phyloP scores from a whole-genome alignment of 2,113 vertebrate species.

The Corythoichthys haematopterus region DNA sequence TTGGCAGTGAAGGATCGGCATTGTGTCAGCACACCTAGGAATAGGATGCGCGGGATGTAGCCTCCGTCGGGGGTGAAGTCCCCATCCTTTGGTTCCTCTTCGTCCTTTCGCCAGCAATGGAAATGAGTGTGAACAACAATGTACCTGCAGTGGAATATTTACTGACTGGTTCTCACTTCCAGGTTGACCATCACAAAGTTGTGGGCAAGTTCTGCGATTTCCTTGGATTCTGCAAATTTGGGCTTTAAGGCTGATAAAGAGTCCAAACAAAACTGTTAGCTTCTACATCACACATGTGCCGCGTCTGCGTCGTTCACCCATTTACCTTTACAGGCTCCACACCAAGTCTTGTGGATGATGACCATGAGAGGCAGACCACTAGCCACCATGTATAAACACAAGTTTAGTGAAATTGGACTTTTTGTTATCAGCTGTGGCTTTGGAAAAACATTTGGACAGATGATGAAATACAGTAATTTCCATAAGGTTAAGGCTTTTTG shows the following conservation, averaged over 20 bases:
- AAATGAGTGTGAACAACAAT: neutral
- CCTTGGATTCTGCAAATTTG: slow-evolving; percentile 94
- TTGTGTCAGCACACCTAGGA: slow-evolving; percentile 78
- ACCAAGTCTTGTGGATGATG: slow-evolving; percentile 97
- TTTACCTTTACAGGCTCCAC: slow-evolving; percentile 96
- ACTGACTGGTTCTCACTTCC: slow-evolving; percentile 76
- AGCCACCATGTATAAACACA: slow-evolving; percentile 1
- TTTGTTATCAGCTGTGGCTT: too few relatives aligned
- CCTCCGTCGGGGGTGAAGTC: slow-evolving; percentile 90
- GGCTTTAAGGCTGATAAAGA: slow-evolving; percentile 84
- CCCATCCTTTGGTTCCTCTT: slow-evolving; percentile 93
- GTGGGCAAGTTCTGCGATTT: slow-evolving; percentile 94
- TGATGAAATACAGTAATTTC: too few relatives aligned
- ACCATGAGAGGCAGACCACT: slow-evolving; percentile 94
- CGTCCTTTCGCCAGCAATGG: slow-evolving; percentile 77
- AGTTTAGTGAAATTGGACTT: too few relatives aligned
- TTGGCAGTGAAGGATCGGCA: neutral
- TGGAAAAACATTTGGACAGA: too few relatives aligned
- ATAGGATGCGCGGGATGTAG: slow-evolving; percentile 97
- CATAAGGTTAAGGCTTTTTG: too few relatives aligned
- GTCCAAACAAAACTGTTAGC: neutral
- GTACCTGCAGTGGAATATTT: neutral
- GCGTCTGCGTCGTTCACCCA: neutral
- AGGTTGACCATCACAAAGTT: slow-evolving; percentile 98
- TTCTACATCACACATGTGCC: neutral